Evolutionary conservation across 2,888 invertebrate genomes (phyloP).

Genomic region (Caenorhabditis auriculariae): DNA sequence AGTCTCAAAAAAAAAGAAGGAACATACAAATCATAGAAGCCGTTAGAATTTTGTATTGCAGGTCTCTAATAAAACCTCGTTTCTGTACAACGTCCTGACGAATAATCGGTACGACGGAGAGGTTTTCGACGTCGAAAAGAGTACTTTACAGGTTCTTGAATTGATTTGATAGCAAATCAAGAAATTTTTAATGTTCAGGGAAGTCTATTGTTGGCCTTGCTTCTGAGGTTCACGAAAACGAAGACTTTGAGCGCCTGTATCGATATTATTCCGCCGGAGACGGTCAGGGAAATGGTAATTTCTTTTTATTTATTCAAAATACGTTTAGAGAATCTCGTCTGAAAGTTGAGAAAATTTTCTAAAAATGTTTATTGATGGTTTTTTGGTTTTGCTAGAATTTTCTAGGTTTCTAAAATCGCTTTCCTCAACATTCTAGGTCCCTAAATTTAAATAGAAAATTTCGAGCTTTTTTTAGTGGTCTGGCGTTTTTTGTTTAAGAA

Average conservation of each 20-base stretch:
- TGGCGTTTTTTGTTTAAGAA: too few relatives aligned
- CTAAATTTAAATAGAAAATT: too few relatives aligned
- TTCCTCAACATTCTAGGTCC: too few relatives aligned
- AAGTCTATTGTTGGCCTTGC: conserved; percentile 15
- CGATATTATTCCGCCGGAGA: conserved; percentile 10
- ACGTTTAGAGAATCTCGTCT: background rate
- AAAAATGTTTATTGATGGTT: too few relatives aligned
- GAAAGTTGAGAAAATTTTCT: background rate
- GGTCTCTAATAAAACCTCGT: conserved; percentile 27
- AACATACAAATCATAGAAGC: too few relatives aligned
- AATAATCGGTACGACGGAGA: conserved; percentile 27
- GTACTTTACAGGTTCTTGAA: conserved; percentile 15
- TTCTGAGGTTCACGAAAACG: conserved; percentile 27
- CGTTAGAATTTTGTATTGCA: conserved; percentile 5
- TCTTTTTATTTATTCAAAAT: too few relatives aligned
- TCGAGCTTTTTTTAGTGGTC: too few relatives aligned
- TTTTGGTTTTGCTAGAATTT: too few relatives aligned
- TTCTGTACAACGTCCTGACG: conserved; percentile 40
- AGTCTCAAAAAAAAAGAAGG: too few relatives aligned
- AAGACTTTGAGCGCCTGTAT: conserved; percentile 29
- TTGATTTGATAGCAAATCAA: too few relatives aligned
- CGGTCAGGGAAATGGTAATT: conserved; percentile 28
- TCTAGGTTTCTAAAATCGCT: too few relatives aligned
- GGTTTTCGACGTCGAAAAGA: conserved; percentile 15
- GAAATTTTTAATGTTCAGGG: too few relatives aligned